Conservation (phyloP, 1,140 invertebrate genomes). For the Vollenhovia emeryi region DNA sequence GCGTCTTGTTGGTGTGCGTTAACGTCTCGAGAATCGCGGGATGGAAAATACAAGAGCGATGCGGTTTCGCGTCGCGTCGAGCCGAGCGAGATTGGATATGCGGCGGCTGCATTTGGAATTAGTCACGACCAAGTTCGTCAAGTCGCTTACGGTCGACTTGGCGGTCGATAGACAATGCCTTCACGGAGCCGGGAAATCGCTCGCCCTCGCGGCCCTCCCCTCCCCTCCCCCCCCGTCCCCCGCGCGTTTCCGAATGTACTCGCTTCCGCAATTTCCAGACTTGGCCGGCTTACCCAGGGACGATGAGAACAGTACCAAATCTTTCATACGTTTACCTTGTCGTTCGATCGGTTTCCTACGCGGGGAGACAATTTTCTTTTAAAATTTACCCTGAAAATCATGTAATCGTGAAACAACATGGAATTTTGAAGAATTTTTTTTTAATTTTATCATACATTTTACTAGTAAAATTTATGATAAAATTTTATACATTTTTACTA, state of each 20-base stretch:
- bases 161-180: conserved; percentile 38
- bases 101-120: conserved; percentile 45
- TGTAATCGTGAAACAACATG: no score
- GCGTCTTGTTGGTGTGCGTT: conserved; percentile 17
- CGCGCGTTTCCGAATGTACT: background rate
- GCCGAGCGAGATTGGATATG: conserved; percentile 38
- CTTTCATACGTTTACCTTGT: background rate
- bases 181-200: background rate
- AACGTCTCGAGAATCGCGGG: conserved; percentile 42
- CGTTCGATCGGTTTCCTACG: background rate
- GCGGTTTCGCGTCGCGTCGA: conserved; percentile 41
- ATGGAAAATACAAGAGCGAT: conserved; percentile 60
- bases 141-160: conserved; percentile 49
- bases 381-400: no score
- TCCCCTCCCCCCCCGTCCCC: no score
- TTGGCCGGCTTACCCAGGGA: background rate
- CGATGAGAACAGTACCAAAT: background rate
- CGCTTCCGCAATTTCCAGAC: background rate
- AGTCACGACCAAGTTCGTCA: conserved; percentile 53
- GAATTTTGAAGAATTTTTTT: no score
- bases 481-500: no score
- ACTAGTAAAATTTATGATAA: no score
- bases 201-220: background rate
- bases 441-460: no score
- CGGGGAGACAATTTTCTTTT: no score